Base-by-base conservation (phyloP, 2,113 vertebrate genomes). In the Percopsis transmontana region DNA sequence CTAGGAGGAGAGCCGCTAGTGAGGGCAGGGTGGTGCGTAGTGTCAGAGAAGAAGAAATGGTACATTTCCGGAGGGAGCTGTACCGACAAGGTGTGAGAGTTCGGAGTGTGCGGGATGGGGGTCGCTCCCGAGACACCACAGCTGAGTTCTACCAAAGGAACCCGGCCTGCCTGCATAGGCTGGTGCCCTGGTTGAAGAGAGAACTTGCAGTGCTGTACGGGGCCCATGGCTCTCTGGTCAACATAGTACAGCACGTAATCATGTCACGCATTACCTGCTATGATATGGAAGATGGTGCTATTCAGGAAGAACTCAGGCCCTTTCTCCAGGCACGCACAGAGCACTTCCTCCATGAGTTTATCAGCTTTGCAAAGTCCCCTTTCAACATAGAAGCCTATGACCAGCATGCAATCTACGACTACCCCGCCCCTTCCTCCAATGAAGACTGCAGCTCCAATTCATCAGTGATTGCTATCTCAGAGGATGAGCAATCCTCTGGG, bases 281-380 rank as follows among this genome's bases (percentile, higher is more conserved):
- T 4, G 92, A 98, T 65, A 81, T 99, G 86, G 96, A 96, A 54
- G 94, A 95, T 33, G 86, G 91, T 42, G 92, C 92, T n/a, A 95
- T 99, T 84, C 86, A 90, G 19, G 93, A 94, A 2, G 93, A 97
- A 24, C 90, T 99, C 53, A 90, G 92, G 66, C 96, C 96, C 0
- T 99, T 98, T 82, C 80, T 99, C 41, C 91, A 95, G 55, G 92
- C 93, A 40, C 93, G 94, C 44, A 96, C 96, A 0, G 94, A 96
- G 2, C 97, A 99, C 81, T 98, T 99, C 81, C 80, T 99, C 42
- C 97, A 99, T 0, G 96, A 99, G 71, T 99, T 99, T 72, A 92
- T 95, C 67, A 95, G 91, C 77, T 99, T 97, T 77, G 96, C 96
- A 19, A 92, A 92, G 19, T 93, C 95, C 45, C 97, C 96, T n/a